Percentiles rank a stretch among this genome's conserved stretches.
Conservation (phyloP, 1,140 invertebrate genomes). For the Paralvinella palmiformis region DNA sequence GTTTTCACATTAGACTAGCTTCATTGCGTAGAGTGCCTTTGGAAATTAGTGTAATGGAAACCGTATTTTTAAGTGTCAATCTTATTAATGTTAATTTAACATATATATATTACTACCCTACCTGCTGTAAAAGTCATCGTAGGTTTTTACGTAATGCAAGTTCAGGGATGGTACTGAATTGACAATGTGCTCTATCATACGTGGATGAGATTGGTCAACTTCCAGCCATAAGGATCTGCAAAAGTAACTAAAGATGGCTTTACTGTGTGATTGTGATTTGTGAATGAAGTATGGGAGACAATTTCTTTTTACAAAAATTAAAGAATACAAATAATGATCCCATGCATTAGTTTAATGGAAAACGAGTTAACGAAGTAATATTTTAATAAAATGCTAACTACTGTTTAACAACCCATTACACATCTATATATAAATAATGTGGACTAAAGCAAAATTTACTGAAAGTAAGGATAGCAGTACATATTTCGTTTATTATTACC, state of each 20-base stretch:
- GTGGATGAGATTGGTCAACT: conserved; percentile 12
- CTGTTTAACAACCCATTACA: neutral
- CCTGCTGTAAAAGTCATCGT: neutral
- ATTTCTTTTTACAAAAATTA: neutral
- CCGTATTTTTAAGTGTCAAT: neutral
- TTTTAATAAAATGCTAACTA: neutral
- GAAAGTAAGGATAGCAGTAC: too few relatives aligned
- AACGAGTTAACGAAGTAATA: neutral
- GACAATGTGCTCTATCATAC: neutral
- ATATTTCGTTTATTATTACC: too few relatives aligned
- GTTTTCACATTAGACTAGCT: neutral
- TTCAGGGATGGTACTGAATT: neutral
- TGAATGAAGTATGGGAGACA: neutral
- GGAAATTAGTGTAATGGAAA: neutral
- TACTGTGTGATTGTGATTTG: neutral
- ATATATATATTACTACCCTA: neutral
- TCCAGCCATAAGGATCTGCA: conserved; percentile 14
- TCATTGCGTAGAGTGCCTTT: neutral
- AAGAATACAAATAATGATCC: neutral
- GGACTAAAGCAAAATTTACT: neutral
- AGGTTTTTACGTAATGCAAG: neutral
- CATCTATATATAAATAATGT: neutral
- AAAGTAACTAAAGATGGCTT: neutral
- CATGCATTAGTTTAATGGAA: neutral
- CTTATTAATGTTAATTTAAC: neutral